Percentiles rank a stretch among this genome's conserved stretches.
These are phyloP conservation scores for Schlechtendalia chinensis DNA, from an alignment of 1,140 invertebrate species.

Conservation along the genomic window DNA sequence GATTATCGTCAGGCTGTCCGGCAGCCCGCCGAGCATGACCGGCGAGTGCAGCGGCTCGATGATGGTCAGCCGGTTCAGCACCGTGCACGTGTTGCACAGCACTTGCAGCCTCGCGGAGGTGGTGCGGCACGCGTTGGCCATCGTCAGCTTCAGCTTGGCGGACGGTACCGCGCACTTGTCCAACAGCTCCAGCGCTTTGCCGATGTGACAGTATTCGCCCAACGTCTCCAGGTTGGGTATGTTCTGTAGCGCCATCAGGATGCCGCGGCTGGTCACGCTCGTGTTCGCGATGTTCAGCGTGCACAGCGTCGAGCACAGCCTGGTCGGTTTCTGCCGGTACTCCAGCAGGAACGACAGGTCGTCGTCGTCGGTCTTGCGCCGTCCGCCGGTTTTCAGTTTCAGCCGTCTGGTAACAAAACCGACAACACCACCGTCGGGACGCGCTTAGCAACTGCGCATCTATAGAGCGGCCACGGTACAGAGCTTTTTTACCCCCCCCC, in stretches of 20 bases:
- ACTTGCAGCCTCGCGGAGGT: constrained; percentile 56
- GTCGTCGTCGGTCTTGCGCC: constrained; percentile 54
- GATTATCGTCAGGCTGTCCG: constrained; percentile 56
- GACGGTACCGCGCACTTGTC: constrained; percentile 51
- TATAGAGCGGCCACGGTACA: too few species aligned
- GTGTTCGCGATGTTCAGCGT: constrained; percentile 59
- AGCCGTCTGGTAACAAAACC: constrained; percentile 12
- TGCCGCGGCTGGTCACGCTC: constrained; percentile 57
- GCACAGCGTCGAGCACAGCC: constrained; percentile 57
- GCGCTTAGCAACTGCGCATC: too few species aligned
- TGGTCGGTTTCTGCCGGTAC: constrained; percentile 57
- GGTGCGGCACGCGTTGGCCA: constrained; percentile 56
- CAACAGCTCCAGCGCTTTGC: constrained; percentile 58
- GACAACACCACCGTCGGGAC: too few species aligned
- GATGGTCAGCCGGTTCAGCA: constrained; percentile 57
- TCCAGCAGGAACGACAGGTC: constrained; percentile 57
- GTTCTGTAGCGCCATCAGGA: constrained; percentile 57
- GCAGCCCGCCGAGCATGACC: constrained; percentile 56
- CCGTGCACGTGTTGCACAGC: constrained; percentile 57
- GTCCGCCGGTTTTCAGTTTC: neutral
- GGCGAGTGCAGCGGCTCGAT: constrained; percentile 58
- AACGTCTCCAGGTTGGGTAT: constrained; percentile 58
- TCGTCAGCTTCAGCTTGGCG: constrained; percentile 54
- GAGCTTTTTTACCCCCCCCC: too few species aligned
- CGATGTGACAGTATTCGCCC: constrained; percentile 59